Percentiles rank a stretch among this genome's conserved stretches.
phyloP scores from a whole-genome alignment of 2,113 vertebrate genomes.

The Hippoglossus stenolepis region DNA sequence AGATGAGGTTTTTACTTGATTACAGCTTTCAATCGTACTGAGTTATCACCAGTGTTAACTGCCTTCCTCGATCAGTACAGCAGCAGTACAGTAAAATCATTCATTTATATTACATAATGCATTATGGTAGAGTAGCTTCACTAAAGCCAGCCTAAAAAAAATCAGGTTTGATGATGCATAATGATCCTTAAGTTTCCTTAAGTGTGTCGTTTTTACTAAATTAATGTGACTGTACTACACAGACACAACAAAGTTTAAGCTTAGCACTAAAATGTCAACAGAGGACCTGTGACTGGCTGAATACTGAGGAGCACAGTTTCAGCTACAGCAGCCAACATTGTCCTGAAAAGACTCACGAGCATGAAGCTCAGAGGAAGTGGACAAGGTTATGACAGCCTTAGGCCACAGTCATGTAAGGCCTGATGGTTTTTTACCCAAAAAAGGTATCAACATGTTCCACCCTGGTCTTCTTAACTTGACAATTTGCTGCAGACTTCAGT shows the following conservation, averaged over 20 bases:
- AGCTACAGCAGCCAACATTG: neutral
- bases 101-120: too few species aligned
- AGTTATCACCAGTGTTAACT: too few species aligned
- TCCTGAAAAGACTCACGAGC: neutral
- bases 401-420: conserved; percentile 8
- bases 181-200: too few species aligned
- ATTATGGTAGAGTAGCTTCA: too few species aligned
- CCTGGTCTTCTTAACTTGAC: conserved; percentile 44
- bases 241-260: neutral
- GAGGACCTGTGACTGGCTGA: neutral
- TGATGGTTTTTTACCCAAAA: conserved; percentile 60
- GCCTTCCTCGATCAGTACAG: too few species aligned
- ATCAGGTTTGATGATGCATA: too few species aligned
- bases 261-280: neutral
- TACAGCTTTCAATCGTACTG: too few species aligned
- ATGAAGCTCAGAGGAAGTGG: conserved; percentile 10
- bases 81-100: too few species aligned
- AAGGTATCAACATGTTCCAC: conserved; percentile 45
- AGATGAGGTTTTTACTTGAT: too few species aligned
- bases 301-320: neutral
- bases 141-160: too few species aligned
- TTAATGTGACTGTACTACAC: neutral
- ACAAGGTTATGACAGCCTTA: conserved; percentile 1
- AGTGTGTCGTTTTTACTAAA: neutral
- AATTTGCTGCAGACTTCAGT: conserved; percentile 43